phyloP scores from a whole-genome alignment of 2,113 vertebrate species.

The Carassius carassius region DNA sequence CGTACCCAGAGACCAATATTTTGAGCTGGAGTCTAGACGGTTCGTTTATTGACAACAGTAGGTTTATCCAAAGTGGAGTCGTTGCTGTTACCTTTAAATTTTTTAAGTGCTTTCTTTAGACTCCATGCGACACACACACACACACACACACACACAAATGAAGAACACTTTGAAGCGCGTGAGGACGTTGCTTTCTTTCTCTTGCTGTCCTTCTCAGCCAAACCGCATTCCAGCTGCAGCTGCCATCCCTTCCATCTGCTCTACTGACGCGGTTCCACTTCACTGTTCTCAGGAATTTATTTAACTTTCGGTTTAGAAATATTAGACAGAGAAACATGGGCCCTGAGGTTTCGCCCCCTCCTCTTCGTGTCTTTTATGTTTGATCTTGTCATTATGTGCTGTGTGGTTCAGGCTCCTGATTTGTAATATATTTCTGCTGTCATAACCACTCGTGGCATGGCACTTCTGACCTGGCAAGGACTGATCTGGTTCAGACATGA shows the following conservation, averaged over 20 bases:
- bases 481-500: slow-evolving; percentile 52
- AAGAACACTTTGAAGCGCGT: slow-evolving; percentile 19
- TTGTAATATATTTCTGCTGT: slow-evolving; percentile 54
- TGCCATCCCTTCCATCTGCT: slow-evolving; percentile 79
- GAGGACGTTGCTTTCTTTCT: slow-evolving; percentile 44
- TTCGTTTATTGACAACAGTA: slow-evolving; percentile 47
- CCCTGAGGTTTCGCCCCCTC: slow-evolving; percentile 58
- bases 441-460: slow-evolving; percentile 49
- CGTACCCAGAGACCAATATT: slow-evolving; percentile 38
- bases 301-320: slow-evolving; percentile 76
- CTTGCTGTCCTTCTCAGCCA: slow-evolving; percentile 63
- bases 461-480: slow-evolving; percentile 40
- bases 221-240: slow-evolving; percentile 75
- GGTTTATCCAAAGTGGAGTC: slow-evolving; percentile 46
- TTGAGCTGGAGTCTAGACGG: slow-evolving; percentile 46
- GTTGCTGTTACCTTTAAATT: slow-evolving; percentile 22
- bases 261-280: slow-evolving; percentile 75
- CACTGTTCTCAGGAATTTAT: slow-evolving; percentile 74
- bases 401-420: slow-evolving; percentile 69
- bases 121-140: slow-evolving; percentile 3
- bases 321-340: slow-evolving; percentile 71
- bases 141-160: slow-evolving; percentile 19
- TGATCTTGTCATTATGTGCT: slow-evolving; percentile 69
- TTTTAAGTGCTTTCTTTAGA: slow-evolving; percentile 33
- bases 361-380: slow-evolving; percentile 62